Percentiles rank a stretch among this genome's conserved stretches.
Evolutionary conservation across 2,888 invertebrate species (phyloP).

Genomic region (Pollenia angustigena): DNA sequence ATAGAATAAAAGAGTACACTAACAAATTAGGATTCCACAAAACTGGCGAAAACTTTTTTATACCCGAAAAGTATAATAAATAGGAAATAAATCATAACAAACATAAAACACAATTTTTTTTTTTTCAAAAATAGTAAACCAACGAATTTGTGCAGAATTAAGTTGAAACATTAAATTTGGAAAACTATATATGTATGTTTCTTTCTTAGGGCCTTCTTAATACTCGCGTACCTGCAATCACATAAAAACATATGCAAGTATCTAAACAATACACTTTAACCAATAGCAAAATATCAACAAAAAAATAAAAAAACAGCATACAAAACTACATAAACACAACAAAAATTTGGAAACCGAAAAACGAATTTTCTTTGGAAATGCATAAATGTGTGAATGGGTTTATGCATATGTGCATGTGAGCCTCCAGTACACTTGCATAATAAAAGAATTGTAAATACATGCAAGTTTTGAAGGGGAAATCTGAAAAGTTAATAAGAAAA

Average conservation of each 20-base stretch:
- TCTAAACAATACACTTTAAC: constrained; percentile 18
- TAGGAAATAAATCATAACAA: too few species aligned
- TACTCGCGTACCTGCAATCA: neutral
- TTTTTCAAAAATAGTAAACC: too few species aligned
- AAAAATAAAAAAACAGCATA: constrained; percentile 22
- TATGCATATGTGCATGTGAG: constrained; percentile 12
- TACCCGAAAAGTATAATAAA: too few species aligned
- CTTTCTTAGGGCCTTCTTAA: too few species aligned
- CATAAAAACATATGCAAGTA: neutral
- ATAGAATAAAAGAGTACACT: too few species aligned
- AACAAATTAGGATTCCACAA: too few species aligned
- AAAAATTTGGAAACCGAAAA: constrained; percentile 1
- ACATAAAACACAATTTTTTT: too few species aligned
- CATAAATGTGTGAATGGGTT: neutral
- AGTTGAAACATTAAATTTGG: too few species aligned
- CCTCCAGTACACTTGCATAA: constrained; percentile 20
- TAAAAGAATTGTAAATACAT: constrained; percentile 23
- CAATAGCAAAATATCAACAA: constrained; percentile 19
- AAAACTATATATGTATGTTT: too few species aligned
- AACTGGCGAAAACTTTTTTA: too few species aligned
- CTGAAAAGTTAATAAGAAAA: neutral
- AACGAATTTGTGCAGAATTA: too few species aligned
- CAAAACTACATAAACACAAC: neutral
- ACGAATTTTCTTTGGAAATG: constrained; percentile 16
- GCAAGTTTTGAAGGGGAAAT: neutral